A percentile compares a stretch with the other conserved stretches of the same genome.
phyloP scores from a whole-genome alignment of 2,113 vertebrate species.

The Aramus guarauna region DNA sequence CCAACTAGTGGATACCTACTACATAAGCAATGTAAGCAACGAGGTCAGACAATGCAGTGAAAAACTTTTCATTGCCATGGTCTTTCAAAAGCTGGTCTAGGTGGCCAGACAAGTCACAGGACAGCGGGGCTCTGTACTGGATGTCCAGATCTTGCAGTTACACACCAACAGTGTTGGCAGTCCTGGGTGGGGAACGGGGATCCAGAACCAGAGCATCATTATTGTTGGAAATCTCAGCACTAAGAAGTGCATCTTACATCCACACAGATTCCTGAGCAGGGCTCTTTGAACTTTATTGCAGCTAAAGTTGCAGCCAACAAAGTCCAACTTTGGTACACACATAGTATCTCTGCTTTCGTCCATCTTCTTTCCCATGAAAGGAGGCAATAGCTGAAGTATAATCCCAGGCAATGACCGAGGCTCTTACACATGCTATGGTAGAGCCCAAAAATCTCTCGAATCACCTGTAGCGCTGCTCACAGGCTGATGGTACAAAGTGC shows the following conservation, averaged over 20 bases:
- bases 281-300: not conserved
- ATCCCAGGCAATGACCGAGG: not conserved
- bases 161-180: accelerated
- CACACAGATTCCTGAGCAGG: not conserved
- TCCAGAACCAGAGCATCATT: not conserved
- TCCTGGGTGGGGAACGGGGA: accelerated
- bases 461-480: not conserved
- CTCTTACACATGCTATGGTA: not conserved
- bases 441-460: not conserved
- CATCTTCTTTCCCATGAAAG: not conserved
- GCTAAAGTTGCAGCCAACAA: not conserved
- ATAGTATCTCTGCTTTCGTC: not conserved
- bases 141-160: not conserved
- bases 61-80: not conserved
- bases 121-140: not conserved
- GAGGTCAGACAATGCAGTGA: not conserved
- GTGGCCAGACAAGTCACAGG: not conserved
- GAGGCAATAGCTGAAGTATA: not conserved
- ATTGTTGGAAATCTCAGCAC: not conserved
- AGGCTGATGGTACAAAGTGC: accelerated
- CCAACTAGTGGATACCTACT: not conserved
- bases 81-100: not conserved
- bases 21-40: not conserved
- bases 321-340: not conserved
- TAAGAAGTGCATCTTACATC: not conserved